Evolutionary conservation across 2,888 invertebrate genomes (phyloP).

Genomic region (Ennomos erosarius): DNA sequence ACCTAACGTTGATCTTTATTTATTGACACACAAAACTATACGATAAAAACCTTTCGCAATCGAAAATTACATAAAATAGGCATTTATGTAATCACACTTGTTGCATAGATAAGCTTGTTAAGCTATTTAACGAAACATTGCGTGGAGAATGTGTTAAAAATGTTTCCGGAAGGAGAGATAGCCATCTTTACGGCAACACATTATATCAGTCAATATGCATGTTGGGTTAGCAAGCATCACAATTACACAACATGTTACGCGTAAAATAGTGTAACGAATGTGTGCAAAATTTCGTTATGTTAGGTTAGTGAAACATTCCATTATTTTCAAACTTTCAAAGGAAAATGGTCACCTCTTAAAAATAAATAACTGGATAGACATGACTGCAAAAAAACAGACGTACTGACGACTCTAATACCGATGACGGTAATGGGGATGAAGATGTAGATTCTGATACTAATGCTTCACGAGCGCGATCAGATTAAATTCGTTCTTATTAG

Average conservation of each 20-base stretch:
- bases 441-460: too few species aligned
- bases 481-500: too few species aligned
- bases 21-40: too few species aligned
- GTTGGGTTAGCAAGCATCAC: constrained; percentile 20
- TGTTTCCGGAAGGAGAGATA: constrained; percentile 25
- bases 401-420: too few species aligned
- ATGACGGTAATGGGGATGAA: too few species aligned
- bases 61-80: constrained; percentile 2
- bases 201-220: constrained; percentile 26
- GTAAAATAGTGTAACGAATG: constrained; percentile 27
- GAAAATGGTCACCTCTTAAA: too few species aligned
- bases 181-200: constrained; percentile 27
- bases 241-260: constrained; percentile 47
- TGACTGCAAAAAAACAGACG: too few species aligned
- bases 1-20: too few species aligned
- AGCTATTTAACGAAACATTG: constrained; percentile 16
- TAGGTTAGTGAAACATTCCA: neutral
- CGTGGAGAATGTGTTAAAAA: constrained; percentile 12
- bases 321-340: too few species aligned
- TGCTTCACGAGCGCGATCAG: too few species aligned
- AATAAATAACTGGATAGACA: too few species aligned
- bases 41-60: neutral
- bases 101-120: constrained; percentile 14
- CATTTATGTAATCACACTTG: constrained; percentile 6
- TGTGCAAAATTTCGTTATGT: constrained; percentile 10